A percentile compares a stretch with the other conserved stretches of the same genome.
phyloP scores from a whole-genome alignment of 1,140 invertebrate species.

The Drosophila aff. region DNA sequence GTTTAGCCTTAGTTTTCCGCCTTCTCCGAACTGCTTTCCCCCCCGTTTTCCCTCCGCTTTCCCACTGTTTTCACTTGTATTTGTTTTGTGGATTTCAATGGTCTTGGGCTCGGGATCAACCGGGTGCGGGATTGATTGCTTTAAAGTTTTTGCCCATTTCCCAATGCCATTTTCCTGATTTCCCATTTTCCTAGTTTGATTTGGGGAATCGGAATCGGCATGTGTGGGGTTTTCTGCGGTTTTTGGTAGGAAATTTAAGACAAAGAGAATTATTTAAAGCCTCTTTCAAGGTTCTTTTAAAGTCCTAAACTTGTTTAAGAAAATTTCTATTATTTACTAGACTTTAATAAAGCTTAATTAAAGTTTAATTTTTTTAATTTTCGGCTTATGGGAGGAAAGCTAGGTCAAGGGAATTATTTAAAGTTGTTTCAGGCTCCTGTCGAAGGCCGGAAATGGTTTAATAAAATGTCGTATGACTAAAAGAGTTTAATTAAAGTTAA shows the following conservation, averaged over 20 bases:
- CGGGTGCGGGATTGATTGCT: slow-evolving; percentile 32
- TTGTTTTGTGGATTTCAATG: slow-evolving; percentile 44
- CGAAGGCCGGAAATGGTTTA: too few relatives aligned
- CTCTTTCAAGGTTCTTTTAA: neutral
- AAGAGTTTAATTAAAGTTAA: too few relatives aligned
- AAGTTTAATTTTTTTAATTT: too few relatives aligned
- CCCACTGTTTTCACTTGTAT: slow-evolving; percentile 13
- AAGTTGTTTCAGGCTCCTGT: too few relatives aligned
- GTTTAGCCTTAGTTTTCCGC: slow-evolving; percentile 21
- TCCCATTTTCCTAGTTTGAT: neutral
- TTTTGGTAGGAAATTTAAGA: neutral
- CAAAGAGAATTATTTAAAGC: neutral
- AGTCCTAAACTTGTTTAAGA: neutral
- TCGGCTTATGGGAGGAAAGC: too few relatives aligned
- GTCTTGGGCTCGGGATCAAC: slow-evolving; percentile 21
- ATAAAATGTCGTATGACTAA: too few relatives aligned
- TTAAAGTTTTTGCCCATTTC: slow-evolving; percentile 17
- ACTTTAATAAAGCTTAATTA: neutral
- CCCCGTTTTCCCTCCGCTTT: neutral
- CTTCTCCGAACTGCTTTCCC: neutral
- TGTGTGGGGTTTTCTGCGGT: neutral
- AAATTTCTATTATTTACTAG: neutral
- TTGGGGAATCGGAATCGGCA: neutral
- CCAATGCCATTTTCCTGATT: neutral
- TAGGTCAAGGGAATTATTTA: too few relatives aligned